Conservation (phyloP, 2,888 invertebrate genomes). For the Cryptocephalus primarius region DNA sequence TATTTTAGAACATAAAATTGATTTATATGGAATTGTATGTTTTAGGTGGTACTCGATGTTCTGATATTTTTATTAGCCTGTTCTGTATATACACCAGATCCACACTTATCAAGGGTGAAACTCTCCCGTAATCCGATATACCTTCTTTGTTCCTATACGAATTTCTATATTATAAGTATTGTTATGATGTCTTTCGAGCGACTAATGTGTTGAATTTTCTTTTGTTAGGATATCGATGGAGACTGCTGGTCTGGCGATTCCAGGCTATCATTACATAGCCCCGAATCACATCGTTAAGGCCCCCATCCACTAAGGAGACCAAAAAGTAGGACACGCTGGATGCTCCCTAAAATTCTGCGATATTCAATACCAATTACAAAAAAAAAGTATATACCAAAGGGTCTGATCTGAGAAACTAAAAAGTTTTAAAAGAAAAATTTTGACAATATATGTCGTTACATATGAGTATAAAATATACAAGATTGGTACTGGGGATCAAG, state of each 20-base stretch:
- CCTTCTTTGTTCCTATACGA: too few relatives aligned
- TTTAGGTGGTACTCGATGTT: too few relatives aligned
- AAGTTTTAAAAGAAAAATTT: constrained; percentile 7
- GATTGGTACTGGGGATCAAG: constrained; percentile 74
- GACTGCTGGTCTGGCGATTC: constrained; percentile 83
- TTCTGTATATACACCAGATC: too few relatives aligned
- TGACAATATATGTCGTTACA: constrained; percentile 31
- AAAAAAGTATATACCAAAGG: too few relatives aligned
- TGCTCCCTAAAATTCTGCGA: constrained; percentile 34
- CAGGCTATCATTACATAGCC: constrained; percentile 84
- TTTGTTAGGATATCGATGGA: constrained; percentile 81
- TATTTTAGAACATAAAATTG: too few relatives aligned
- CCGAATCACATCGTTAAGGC: constrained; percentile 89
- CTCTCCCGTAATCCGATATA: too few relatives aligned
- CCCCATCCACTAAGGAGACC: constrained; percentile 57
- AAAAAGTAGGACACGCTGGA: constrained; percentile 22
- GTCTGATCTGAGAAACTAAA: constrained; percentile 25
- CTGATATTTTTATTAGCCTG: too few relatives aligned
- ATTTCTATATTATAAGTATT: too few relatives aligned
- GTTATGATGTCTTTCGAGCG: too few relatives aligned
- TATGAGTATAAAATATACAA: constrained; percentile 12
- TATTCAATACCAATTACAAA: constrained; percentile 15
- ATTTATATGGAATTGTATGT: too few relatives aligned
- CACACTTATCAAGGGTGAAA: too few relatives aligned
- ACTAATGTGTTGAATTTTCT: constrained; percentile 1